Evolutionary conservation across 2,888 invertebrate species (phyloP).

Genomic region (Criorhina ranunculi): DNA sequence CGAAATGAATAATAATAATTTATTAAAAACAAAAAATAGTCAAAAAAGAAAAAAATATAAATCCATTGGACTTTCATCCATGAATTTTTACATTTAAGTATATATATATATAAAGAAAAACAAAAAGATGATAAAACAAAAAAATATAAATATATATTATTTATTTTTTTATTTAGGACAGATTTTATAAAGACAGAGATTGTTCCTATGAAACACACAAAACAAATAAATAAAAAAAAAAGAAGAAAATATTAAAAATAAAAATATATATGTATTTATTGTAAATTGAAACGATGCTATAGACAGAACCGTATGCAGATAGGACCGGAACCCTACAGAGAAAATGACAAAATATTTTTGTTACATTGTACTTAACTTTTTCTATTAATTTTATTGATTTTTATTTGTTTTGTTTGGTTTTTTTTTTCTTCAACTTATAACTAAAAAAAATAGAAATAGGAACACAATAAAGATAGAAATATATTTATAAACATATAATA

Average conservation of each 20-base stretch:
- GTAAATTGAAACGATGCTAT: conserved; percentile 43
- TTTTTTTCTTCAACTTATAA: conserved; percentile 9
- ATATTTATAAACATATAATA: conserved; percentile 34
- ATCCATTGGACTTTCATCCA: conserved; percentile 69
- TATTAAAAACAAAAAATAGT: conserved; percentile 16
- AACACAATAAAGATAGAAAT: conserved; percentile 64
- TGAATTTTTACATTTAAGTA: conserved; percentile 70
- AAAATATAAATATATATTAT: conserved; percentile 76
- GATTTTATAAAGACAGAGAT: conserved; percentile 80
- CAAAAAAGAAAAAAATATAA: conserved; percentile 52
- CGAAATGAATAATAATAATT: conserved; percentile 69
- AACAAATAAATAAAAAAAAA: conserved; percentile 74
- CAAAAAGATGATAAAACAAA: too few relatives aligned
- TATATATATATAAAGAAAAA: conserved; percentile 50
- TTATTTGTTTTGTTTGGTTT: conserved; percentile 22
- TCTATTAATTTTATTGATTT: conserved; percentile 40
- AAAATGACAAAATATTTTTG: conserved; percentile 70
- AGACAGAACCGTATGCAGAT: conserved; percentile 48
- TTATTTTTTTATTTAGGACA: conserved; percentile 80
- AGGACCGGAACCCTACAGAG: conserved; percentile 59
- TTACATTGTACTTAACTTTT: conserved; percentile 58
- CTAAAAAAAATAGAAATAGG: conserved; percentile 59
- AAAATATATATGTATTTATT: conserved; percentile 78
- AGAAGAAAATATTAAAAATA: conserved; percentile 74
- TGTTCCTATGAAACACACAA: conserved; percentile 79